A percentile compares a stretch with the other conserved stretches of the same genome.
These are phyloP conservation scores for Conomelus anceps DNA, from an alignment of 2,888 invertebrate species.

Conservation along the genomic window DNA sequence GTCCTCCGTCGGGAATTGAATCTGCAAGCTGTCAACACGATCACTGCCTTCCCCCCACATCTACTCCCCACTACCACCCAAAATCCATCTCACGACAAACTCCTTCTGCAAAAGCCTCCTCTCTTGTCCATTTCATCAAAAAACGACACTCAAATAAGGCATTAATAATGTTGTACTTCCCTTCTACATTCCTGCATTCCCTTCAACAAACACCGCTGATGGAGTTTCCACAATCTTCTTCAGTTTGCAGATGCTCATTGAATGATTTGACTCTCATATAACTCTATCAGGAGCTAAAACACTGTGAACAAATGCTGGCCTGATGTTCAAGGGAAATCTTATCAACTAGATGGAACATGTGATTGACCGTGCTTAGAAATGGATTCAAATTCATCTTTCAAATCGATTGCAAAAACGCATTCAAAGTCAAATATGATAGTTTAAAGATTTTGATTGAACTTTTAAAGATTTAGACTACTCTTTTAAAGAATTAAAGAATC, in stretches of 20 bases:
- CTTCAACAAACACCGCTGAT: not conserved
- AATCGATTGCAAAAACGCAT: too few relatives aligned
- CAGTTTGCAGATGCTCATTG: not conserved
- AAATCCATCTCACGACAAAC: not conserved
- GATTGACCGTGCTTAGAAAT: too few relatives aligned
- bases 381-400: too few relatives aligned
- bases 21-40: conserved; percentile 10
- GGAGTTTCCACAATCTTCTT: not conserved
- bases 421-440: too few relatives aligned
- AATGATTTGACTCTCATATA: not conserved
- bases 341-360: too few relatives aligned
- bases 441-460: too few relatives aligned
- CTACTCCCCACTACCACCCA: not conserved
- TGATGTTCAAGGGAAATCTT: too few relatives aligned
- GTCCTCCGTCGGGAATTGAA: conserved; percentile 13
- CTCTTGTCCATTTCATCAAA: not conserved
- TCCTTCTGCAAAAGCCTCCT: not conserved
- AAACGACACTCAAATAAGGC: not conserved
- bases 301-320: too few relatives aligned
- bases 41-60: not conserved
- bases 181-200: not conserved
- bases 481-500: too few relatives aligned
- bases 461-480: too few relatives aligned
- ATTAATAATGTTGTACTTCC: not conserved
- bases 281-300: too few relatives aligned